Conservation (phyloP, 2,797 vertebrate species). For the Phataginus tricuspis region DNA sequence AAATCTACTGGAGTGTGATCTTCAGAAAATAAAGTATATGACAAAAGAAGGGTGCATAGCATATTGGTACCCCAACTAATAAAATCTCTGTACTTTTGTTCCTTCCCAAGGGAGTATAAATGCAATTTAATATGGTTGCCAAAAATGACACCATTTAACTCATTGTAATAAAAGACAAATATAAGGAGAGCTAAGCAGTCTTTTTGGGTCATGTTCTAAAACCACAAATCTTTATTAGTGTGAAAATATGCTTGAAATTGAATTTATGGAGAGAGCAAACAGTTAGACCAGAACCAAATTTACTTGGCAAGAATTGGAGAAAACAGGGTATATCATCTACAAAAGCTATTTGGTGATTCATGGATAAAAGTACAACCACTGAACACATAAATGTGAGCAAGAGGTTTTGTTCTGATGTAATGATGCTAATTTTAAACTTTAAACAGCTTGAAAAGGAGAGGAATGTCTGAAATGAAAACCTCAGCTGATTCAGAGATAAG, state of each 20-base stretch:
- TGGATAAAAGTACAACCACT: slow-evolving; percentile 41
- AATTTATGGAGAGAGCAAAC: slow-evolving; percentile 3
- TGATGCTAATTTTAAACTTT: slow-evolving; percentile 61
- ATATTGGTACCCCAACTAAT: neutral
- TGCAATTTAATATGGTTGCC: neutral
- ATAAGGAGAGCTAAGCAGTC: neutral
- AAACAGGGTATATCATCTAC: slow-evolving; percentile 11
- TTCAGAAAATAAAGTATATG: neutral
- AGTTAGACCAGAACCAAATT: neutral
- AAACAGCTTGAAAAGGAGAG: slow-evolving; percentile 44
- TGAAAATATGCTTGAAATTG: slow-evolving; percentile 36
- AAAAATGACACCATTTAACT: neutral
- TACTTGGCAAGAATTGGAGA: neutral
- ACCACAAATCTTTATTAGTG: neutral
- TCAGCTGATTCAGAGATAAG: slow-evolving; percentile 24
- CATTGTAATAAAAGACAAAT: slow-evolving; percentile 1
- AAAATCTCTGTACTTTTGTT: neutral
- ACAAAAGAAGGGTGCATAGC: neutral
- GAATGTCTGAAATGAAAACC: slow-evolving; percentile 23
- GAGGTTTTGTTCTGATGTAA: slow-evolving; percentile 1
- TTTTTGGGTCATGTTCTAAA: neutral
- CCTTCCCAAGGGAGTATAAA: neutral
- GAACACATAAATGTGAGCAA: slow-evolving; percentile 12
- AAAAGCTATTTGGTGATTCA: neutral
- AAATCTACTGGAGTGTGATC: neutral